phyloP scores from a whole-genome alignment of 2,888 invertebrate species.

The Ditula angustiorana region DNA sequence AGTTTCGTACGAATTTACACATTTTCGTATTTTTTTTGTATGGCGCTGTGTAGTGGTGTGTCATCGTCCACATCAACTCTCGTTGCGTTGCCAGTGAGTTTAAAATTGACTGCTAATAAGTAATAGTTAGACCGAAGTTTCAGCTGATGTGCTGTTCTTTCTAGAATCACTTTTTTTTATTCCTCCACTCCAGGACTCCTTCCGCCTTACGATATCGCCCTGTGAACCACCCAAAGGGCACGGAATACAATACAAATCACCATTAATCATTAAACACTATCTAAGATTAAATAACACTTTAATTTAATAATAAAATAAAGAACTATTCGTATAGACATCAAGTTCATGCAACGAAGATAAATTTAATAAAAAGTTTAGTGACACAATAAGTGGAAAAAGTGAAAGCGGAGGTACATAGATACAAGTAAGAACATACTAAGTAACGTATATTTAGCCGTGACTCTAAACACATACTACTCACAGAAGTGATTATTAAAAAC shows the following conservation, averaged over 20 bases:
- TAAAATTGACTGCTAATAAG: constrained; percentile 28
- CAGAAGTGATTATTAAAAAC: constrained; percentile 8
- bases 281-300: not conserved
- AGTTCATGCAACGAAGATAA: constrained; percentile 32
- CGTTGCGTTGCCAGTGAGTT: too few species aligned
- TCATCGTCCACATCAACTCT: too few species aligned
- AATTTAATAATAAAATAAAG: not conserved
- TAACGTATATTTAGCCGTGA: constrained; percentile 4
- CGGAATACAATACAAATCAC: constrained; percentile 11
- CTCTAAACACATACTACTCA: constrained; percentile 8
- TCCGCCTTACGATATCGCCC: constrained; percentile 76
- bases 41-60: too few species aligned
- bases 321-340: constrained; percentile 12
- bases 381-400: constrained; percentile 13
- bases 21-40: too few species aligned
- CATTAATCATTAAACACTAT: too few species aligned
- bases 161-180: constrained; percentile 69
- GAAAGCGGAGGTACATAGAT: constrained; percentile 9
- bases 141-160: constrained; percentile 74
- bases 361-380: not conserved
- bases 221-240: constrained; percentile 63
- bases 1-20: too few species aligned
- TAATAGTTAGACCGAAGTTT: constrained; percentile 79
- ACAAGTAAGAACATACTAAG: constrained; percentile 10
- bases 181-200: constrained; percentile 78